Base-by-base conservation (phyloP, 2,888 invertebrate species). In the Noctua pronuba region DNA sequence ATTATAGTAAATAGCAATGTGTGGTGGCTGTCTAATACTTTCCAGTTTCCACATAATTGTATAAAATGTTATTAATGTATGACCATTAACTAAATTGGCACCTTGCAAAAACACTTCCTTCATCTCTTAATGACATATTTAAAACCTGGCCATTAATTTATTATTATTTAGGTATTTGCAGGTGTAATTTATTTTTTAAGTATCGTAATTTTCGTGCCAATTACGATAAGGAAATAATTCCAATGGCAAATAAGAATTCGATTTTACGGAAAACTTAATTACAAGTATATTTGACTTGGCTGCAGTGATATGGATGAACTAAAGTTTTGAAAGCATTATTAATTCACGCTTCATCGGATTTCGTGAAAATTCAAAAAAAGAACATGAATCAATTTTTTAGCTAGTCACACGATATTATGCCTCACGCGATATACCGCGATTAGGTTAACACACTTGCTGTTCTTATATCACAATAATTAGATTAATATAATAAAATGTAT, bases 401-500 rank as follows among this genome's bases (percentile, higher is more conserved):
- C 70, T 80, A 52, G 74, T 80, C 74, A 69, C 73, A 80, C 80
- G 83, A 68, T 72, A 79, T 21, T 79, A 58, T 35, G 66, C 67
- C 71, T 87, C 86, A 88, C 84, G 84, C 88, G 86, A 86, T 82
- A 28, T 28, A 73, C 31, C 64, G 58, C 52, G 76, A 80, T 75
- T 82, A 88, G 88, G 88, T 86, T 89, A 89, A 84, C 88, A 79
- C 68, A 85, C 81, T 81, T 78, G 82, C 72, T 75, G 86, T 88
- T 88, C 87, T 88, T 86, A 82, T 82, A 86, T 83, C 67, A 80
- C 69, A 55, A 16, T 16, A 58, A 64, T 79, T 80, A 60, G 83
- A 83, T 79, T 78, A 75, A 64, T 28, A 16, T 74, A 79, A 31
- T 77, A 72, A 77, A 60, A 69, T 35, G 73, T 72, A 79, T 75